These are phyloP conservation scores for Rattus rattus DNA, from an alignment of 2,113 vertebrate species.

Conservation along the genomic window DNA sequence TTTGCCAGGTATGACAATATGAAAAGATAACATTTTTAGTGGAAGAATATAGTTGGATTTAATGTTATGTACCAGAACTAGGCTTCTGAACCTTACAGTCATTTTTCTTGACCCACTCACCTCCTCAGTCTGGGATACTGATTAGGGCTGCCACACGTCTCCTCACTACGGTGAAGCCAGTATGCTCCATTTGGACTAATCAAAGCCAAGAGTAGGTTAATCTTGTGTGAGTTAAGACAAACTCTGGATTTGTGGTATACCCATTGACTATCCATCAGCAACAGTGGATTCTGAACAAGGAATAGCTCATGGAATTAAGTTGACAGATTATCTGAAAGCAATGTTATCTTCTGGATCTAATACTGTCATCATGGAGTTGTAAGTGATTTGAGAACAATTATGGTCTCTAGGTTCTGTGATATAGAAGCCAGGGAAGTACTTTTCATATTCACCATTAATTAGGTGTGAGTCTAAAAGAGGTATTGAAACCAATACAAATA, in stretches of 20 bases:
- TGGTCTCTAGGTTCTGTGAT: background rate
- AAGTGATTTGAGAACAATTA: background rate
- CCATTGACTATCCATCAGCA: background rate
- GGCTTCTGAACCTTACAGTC: background rate
- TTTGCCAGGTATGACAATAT: background rate
- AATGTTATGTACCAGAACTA: background rate
- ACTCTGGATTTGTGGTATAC: background rate
- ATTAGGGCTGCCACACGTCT: background rate
- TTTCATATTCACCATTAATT: background rate
- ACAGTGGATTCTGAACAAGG: background rate
- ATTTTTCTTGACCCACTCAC: background rate
- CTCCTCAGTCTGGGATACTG: background rate
- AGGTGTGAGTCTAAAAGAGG: background rate
- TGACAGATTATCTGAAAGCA: background rate
- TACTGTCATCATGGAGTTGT: background rate
- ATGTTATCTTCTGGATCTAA: background rate
- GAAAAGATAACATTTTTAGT: background rate
- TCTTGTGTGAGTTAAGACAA: background rate
- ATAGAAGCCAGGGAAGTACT: background rate
- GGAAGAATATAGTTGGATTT: background rate
- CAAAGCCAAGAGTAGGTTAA: background rate
- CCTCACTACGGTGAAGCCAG: background rate
- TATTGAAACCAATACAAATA: background rate
- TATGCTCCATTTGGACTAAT: background rate
- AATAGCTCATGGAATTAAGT: background rate